These are phyloP conservation scores for Phrixothrix hirtus DNA, from an alignment of 2,888 invertebrate species.

Conservation along the genomic window DNA sequence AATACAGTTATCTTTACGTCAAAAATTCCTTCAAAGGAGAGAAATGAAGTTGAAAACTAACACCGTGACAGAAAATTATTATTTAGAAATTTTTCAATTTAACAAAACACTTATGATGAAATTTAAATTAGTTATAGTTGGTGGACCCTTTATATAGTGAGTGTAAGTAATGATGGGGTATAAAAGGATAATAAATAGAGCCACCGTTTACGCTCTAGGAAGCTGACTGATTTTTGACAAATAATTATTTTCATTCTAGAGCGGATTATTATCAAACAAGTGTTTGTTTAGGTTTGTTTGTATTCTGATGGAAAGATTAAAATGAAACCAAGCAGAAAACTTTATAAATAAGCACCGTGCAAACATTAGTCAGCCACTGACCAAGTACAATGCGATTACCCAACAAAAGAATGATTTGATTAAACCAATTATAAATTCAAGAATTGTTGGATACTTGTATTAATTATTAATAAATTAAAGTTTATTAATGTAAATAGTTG, in stretches of 20 bases:
- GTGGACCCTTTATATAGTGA: too few relatives aligned
- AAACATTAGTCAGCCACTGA: constrained; percentile 46
- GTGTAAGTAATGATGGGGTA: constrained; percentile 36
- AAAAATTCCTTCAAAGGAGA: too few relatives aligned
- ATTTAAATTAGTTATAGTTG: too few relatives aligned
- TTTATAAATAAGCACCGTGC: constrained; percentile 47
- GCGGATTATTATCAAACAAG: constrained; percentile 50
- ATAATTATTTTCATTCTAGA: constrained; percentile 48
- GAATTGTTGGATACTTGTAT: too few relatives aligned
- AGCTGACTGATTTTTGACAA: constrained; percentile 49
- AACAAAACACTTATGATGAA: too few relatives aligned
- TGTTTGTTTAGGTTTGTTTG: constrained; percentile 56
- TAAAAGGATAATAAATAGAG: constrained; percentile 44
- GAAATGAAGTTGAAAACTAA: too few relatives aligned
- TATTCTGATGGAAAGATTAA: constrained; percentile 54
- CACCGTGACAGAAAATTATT: too few relatives aligned
- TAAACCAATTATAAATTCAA: too few relatives aligned
- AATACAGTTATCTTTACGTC: too few relatives aligned
- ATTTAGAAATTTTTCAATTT: too few relatives aligned
- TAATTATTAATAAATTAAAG: too few relatives aligned
- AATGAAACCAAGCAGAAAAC: constrained; percentile 55
- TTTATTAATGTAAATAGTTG: too few relatives aligned
- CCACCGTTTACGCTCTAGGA: constrained; percentile 41
- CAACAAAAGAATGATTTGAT: constrained; percentile 43
- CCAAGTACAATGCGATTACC: constrained; percentile 48